Evolutionary conservation across 2,797 vertebrate genomes (phyloP), one percentile per base, ranked within the genome.

Genomic region (Chaetophractus vellerosus): DNA sequence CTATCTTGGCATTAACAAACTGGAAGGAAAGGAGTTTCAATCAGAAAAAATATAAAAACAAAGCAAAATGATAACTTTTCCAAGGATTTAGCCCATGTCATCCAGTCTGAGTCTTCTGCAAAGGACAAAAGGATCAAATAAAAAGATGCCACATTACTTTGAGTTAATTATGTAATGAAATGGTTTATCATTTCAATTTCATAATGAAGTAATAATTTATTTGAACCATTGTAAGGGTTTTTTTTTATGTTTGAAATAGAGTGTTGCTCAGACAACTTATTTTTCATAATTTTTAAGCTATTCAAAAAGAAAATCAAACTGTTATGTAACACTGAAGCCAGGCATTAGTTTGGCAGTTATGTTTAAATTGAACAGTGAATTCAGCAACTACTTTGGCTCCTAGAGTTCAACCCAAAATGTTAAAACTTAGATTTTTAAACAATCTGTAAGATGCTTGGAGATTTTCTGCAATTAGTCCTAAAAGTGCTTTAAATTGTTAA

Each of bases 181-280:
- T 19, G 33, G 9, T 41, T 74, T 59, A 48, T 33, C 61, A 50
- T 71, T 92, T 71, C n/a, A 86, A 9, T n/a, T n/a, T 79, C 41
- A 41, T 57, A 92, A 31, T 52, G 64, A 69, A 48, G 28, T 61
- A 61, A 63, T 91, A 72, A 82, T 66, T 78, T 68, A 33, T 45
- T 50, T 75, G 50, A 76, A 26, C 69, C 41, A 33, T 59, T 59
- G 2, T 61, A 89, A 69, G 36, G 61, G 11, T 23, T 88, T 38
- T 59, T 88, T 36, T 59, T 76, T 84, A 69, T 71, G 15, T 83
- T 78, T 89, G 52, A n/a, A 41, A 50, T 33, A 78, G 86, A 78
- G 69, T 16, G 23, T 48, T 74, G 57, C 33, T 33, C 36, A 52
- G 1, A 38, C 50, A 52, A 52, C 36, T 69, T 7, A 10, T 23